A percentile compares a stretch with the other conserved stretches of the same genome.
Evolutionary conservation across 2,113 vertebrate species (phyloP).

Genomic region (Pituophis catenifer): DNA sequence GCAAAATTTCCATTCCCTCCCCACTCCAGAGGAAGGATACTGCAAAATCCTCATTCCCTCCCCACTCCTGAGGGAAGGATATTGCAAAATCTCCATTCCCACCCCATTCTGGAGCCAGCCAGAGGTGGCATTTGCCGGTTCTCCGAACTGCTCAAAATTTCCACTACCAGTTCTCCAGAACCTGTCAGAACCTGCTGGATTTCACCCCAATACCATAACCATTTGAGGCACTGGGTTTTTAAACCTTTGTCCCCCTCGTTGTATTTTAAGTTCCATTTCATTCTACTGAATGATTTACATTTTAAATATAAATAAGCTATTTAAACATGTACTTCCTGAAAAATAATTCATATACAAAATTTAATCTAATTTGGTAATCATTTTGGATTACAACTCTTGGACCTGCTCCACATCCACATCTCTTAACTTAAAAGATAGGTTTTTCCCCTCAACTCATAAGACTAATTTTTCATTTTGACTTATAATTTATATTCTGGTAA

Average conservation of each 20-base stretch:
- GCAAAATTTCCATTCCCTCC: too few relatives aligned
- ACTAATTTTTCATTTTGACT: background rate
- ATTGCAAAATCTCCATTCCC: too few relatives aligned
- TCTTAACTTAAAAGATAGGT: background rate
- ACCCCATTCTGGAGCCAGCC: too few relatives aligned
- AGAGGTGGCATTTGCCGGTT: too few relatives aligned
- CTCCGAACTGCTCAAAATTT: too few relatives aligned
- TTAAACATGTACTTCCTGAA: background rate
- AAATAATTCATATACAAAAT: background rate
- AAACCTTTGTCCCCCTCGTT: background rate
- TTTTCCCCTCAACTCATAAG: background rate
- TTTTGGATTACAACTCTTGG: background rate
- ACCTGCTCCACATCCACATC: background rate
- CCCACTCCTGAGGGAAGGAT: too few relatives aligned
- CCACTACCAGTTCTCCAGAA: too few relatives aligned
- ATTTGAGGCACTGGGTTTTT: background rate
- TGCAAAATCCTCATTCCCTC: too few relatives aligned
- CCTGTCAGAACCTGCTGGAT: too few relatives aligned
- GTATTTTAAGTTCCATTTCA: background rate
- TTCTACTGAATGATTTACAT: background rate
- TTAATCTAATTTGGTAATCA: background rate
- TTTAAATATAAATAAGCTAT: background rate
- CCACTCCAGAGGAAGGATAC: too few relatives aligned
- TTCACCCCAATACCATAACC: background rate
- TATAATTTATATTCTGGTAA: background rate